These are phyloP conservation scores for Uria lomvia DNA, from an alignment of 2,113 vertebrate species.

Conservation along the genomic window DNA sequence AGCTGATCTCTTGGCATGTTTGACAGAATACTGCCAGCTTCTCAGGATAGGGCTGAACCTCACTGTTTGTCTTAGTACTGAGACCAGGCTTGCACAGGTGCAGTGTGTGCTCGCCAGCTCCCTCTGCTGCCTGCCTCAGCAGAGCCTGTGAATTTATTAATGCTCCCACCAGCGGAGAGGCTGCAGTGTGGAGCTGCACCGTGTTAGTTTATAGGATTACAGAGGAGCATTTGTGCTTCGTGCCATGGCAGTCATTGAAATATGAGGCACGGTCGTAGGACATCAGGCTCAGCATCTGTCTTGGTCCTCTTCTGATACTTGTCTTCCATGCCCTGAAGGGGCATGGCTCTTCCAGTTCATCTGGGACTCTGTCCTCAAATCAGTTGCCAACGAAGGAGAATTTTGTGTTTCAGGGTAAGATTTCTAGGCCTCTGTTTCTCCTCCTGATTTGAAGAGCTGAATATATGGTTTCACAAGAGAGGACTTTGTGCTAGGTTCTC, in stretches of 20 bases:
- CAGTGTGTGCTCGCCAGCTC: rapidly evolving
- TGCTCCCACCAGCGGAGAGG: neutral
- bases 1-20: neutral
- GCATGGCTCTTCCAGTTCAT: neutral
- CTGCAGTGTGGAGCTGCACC: neutral
- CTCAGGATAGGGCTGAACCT: neutral
- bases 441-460: neutral
- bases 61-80: neutral
- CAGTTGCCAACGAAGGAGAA: neutral
- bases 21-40: neutral
- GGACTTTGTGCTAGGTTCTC: neutral
- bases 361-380: neutral
- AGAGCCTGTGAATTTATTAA: neutral
- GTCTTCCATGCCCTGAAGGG: neutral
- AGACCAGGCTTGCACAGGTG: neutral
- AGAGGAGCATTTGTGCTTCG: neutral
- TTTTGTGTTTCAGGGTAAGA: neutral
- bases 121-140: neutral
- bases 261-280: rapidly evolving
- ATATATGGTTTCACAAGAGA: neutral
- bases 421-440: neutral
- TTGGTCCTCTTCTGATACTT: neutral
- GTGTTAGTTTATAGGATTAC: neutral
- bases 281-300: neutral
- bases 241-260: neutral